These are phyloP conservation scores for Channa argus DNA, from an alignment of 2,113 vertebrate genomes.

Conservation along the genomic window DNA sequence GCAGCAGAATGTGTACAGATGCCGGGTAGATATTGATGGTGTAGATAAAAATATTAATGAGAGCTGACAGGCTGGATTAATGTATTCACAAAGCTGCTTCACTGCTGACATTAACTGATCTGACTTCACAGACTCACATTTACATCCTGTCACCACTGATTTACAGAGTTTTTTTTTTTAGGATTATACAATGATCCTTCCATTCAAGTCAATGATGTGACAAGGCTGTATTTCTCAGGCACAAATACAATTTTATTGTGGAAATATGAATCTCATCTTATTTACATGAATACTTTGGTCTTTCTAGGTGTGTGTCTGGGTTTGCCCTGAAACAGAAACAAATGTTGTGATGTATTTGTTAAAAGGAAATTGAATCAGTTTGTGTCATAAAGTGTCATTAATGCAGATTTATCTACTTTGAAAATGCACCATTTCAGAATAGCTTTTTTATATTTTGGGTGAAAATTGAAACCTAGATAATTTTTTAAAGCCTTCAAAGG, in stretches of 20 bases:
- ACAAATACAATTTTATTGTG: no score
- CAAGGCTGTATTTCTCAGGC: background rate
- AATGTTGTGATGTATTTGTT: background rate
- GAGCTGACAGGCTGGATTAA: slow-evolving; percentile 43
- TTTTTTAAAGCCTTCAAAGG: no score
- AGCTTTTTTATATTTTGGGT: no score
- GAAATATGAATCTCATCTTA: no score
- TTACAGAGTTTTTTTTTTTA: background rate
- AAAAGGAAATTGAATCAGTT: no score
- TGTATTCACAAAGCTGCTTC: slow-evolving; percentile 23
- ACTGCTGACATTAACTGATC: slow-evolving; percentile 14
- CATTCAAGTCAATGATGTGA: no score
- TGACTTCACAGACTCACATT: slow-evolving; percentile 1
- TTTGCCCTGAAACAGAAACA: background rate
- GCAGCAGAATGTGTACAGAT: slow-evolving; percentile 22
- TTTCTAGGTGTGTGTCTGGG: background rate
- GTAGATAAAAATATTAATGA: slow-evolving; percentile 52
- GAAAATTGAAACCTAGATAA: no score
- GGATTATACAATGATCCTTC: background rate
- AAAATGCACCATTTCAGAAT: background rate
- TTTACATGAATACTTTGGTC: background rate
- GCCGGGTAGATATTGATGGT: slow-evolving; percentile 44
- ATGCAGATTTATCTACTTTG: background rate
- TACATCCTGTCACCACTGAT: background rate
- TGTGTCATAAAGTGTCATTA: background rate